Evolutionary conservation across 2,888 invertebrate species (phyloP).

Genomic region (Hyposoter didymator): DNA sequence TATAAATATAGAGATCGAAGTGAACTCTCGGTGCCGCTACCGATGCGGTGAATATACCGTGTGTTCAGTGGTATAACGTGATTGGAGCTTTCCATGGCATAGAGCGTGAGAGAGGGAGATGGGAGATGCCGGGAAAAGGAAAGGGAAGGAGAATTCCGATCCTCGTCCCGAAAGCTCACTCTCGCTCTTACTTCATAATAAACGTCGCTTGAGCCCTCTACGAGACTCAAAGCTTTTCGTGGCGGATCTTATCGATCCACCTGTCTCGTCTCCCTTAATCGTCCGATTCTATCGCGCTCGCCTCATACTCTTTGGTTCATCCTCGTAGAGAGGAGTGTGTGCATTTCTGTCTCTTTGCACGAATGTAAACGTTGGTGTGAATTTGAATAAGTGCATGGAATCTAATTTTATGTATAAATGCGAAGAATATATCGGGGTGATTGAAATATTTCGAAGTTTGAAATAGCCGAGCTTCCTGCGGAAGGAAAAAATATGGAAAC

Average conservation of each 20-base stretch:
- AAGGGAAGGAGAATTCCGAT: conserved; percentile 47
- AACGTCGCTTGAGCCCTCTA: conserved; percentile 62
- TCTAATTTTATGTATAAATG: too few species aligned
- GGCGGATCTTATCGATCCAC: conserved; percentile 68
- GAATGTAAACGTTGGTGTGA: not conserved
- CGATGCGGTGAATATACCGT: conserved; percentile 40
- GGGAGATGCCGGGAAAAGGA: conserved; percentile 7
- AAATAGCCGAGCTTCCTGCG: too few species aligned
- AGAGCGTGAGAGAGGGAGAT: not conserved
- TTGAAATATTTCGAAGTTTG: too few species aligned
- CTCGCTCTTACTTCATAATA: conserved; percentile 62
- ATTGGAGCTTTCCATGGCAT: conserved; percentile 59
- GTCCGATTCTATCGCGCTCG: conserved; percentile 43
- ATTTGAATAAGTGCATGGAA: too few species aligned
- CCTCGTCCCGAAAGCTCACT: conserved; percentile 44
- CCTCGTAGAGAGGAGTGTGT: not conserved
- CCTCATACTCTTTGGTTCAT: conserved; percentile 18
- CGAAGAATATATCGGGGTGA: too few species aligned
- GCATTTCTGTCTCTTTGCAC: not conserved
- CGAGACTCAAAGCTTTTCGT: conserved; percentile 61
- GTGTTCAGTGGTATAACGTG: conserved; percentile 56
- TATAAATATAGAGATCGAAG: conserved; percentile 25
- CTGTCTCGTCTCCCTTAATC: conserved; percentile 62
- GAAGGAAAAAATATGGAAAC: too few species aligned
- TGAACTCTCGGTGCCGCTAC: conserved; percentile 19